These are phyloP conservation scores for Elanus axillaris DNA, from an alignment of 2,113 vertebrate species.

Conservation along the genomic window DNA sequence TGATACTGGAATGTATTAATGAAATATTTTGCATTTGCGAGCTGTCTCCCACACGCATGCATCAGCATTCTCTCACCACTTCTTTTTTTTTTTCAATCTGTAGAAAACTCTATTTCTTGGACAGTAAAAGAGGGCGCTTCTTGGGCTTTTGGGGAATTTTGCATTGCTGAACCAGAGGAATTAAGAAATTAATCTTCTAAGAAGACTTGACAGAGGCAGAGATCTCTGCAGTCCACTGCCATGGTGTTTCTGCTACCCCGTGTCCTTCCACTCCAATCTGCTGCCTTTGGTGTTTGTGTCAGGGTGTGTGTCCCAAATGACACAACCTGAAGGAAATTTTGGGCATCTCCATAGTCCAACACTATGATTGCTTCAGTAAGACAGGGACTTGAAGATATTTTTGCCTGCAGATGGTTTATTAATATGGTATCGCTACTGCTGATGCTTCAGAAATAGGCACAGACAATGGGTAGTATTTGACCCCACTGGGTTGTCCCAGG, in stretches of 20 bases:
- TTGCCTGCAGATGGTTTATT: background rate
- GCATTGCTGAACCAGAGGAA: background rate
- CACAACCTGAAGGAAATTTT: background rate
- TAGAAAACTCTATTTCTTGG: background rate
- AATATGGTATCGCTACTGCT: background rate
- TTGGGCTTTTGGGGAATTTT: background rate
- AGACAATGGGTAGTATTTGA: background rate
- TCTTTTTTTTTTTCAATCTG: background rate
- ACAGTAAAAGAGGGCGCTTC: background rate
- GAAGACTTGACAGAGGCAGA: background rate
- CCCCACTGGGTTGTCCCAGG: background rate
- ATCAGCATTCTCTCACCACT: background rate
- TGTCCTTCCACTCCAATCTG: background rate
- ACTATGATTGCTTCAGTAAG: background rate
- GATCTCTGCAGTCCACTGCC: background rate
- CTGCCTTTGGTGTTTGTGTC: too few species aligned
- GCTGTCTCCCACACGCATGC: background rate
- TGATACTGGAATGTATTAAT: background rate
- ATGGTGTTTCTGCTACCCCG: background rate
- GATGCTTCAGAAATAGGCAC: background rate
- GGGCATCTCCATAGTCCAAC: background rate
- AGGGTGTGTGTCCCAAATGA: too few species aligned
- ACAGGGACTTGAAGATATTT: background rate
- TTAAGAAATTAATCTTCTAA: background rate
- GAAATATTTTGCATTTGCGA: background rate